Base-by-base conservation (phyloP, 2,888 invertebrate species). In the Tholera decimalis region DNA sequence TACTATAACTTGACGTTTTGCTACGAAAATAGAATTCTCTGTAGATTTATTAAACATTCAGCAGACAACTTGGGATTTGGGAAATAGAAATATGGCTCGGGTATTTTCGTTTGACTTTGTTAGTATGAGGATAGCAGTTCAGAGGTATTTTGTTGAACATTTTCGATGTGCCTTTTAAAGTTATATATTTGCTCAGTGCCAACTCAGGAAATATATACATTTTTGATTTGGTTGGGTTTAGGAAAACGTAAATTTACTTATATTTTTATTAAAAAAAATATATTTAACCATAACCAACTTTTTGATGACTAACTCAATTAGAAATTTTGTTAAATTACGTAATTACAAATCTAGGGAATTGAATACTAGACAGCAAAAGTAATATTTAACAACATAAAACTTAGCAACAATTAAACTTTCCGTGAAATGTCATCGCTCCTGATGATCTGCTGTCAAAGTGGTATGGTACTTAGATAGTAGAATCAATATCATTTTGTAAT, bases 31-130 rank as follows among this genome's bases (percentile, higher is more conserved):
- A 47, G 28, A 47, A 67, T 47, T 54, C 61, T 24, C 24, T 0
- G n/a, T 26, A 28, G 39, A 59, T 72, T 76, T 72, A 79, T 76
- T 76, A 72, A 64, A 62, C 35, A 72, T 72, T 59, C 61, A 56
- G 49, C 24, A 41, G 44, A 39, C 59, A n/a, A 66, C 59, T 74
- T 70, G 59, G 35, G 26, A 46, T 22, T n/a, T n/a, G n/a, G n/a
- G 26, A 49, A 66, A 66, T 60, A 53, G 13, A 56, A 53, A 63
- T 30, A 56, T 56, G 15, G 24, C 20, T 33, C 15, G 13, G 35
- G 15, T 26, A 76, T 70, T 56, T 76, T 49, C 26, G 43, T 65
- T 65, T 54, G 30, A 49, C 46, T 72, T 72, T 28, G 51, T 55
- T 68, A 54, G 24, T 39, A 39, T 37, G 2, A 28, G 37, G 26